Evolutionary conservation across 2,797 vertebrate genomes (phyloP), one percentile per base, ranked within the genome.

Genomic region (Enteromius trimaculatus): DNA sequence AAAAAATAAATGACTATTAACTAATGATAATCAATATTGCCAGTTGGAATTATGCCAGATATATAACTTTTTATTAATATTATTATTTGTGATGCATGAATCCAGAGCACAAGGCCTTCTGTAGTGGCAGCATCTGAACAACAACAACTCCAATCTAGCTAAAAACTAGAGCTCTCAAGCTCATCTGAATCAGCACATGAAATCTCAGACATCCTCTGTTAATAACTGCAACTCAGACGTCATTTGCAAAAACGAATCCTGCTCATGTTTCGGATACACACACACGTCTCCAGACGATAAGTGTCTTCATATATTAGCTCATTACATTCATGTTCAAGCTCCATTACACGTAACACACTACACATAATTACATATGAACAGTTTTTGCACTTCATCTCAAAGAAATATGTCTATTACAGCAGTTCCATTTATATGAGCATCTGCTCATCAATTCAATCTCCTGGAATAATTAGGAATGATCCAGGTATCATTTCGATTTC

Each of bases 321-420:
- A 74, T 79, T 84, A 72, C 71, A 77, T 82, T 49, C 51, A 85
- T 76, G 84, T 82, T 89, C 79, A 89, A 77, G 86, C 65, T 69
- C 53, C 79, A 85, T 89, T 88, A 86, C 74, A 68, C 64, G 47
- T 44, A 77, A 77, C 51, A 77, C 64, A 66, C 75, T 84, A 51
- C 71, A 74, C 26, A 58, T 82, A 80, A 85, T 85, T 85, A 86
- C 81, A 68, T 79, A n/a, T 81, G 60, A 81, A 83, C 65, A 74
- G 23, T 82, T 84, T 86, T 85, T 80, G n/a, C 26, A 58, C 79
- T 87, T 84, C 66, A 60, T 65, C 81, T 66, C 70, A 66, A 47
- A 79, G 42, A 81, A 84, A 88, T 70, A 55, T 85, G 74, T 84
- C 60, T 64, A 74, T 66, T 80, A 65, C 58, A 66, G 69, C 69